A percentile compares a stretch with the other conserved stretches of the same genome.
Evolutionary conservation across 2,113 vertebrate genomes (phyloP).

Genomic region (Cavia porcellus): DNA sequence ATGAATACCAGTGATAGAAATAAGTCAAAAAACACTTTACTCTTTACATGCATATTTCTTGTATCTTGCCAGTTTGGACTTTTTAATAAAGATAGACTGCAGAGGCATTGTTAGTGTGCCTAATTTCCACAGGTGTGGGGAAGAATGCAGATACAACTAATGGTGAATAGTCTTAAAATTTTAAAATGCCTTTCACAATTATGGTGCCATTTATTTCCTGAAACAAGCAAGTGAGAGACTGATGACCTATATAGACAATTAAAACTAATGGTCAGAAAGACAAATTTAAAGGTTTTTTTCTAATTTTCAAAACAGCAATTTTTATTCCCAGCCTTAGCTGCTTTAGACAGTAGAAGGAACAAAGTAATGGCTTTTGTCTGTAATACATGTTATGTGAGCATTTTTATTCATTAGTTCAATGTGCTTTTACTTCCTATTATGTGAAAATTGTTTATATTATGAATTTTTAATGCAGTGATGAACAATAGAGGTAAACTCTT

Average conservation of each 20-base stretch:
- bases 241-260: not conserved
- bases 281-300: not conserved
- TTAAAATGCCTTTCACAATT: conserved; percentile 16
- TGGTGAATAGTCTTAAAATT: not conserved
- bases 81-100: not conserved
- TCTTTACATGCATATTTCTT: not conserved
- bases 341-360: conserved; percentile 17
- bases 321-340: not conserved
- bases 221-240: not conserved
- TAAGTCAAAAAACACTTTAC: not conserved
- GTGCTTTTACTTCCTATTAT: not conserved
- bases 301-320: not conserved
- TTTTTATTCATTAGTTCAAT: not conserved
- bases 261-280: not conserved
- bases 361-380: not conserved
- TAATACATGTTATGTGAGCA: not conserved
- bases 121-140: not conserved
- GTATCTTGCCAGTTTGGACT: not conserved
- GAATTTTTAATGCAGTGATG: not conserved
- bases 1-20: not conserved
- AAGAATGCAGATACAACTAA: not conserved
- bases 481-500: not conserved
- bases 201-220: not conserved
- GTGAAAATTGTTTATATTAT: not conserved
- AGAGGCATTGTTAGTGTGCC: not conserved